Evolutionary conservation across 2,888 invertebrate genomes (phyloP).

Genomic region (Brachynemurus nebulosus): DNA sequence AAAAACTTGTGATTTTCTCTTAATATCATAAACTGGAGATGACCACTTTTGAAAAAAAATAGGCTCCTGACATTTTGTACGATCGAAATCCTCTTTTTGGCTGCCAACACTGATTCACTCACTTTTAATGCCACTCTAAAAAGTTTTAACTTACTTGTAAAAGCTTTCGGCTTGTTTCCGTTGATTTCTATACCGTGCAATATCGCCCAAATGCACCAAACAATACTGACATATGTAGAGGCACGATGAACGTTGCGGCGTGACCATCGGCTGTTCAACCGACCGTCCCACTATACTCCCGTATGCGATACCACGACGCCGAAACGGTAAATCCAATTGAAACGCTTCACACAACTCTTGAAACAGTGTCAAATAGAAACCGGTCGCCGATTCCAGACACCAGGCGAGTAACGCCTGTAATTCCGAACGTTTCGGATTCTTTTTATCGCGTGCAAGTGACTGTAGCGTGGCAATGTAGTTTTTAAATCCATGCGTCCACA

Average conservation of each 20-base stretch:
- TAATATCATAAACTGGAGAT: no score
- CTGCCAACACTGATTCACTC: no score
- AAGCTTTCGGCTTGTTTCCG: conserved; percentile 70
- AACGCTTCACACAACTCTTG: conserved; percentile 72
- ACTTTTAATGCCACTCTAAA: no score
- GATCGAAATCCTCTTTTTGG: no score
- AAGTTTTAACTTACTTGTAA: conserved; percentile 59
- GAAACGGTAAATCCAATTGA: conserved; percentile 66
- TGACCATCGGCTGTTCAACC: conserved; percentile 23
- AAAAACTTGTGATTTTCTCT: no score
- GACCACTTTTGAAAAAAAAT: no score
- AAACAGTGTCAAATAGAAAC: conserved; percentile 68
- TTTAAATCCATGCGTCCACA: conserved; percentile 82
- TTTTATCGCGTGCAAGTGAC: conserved; percentile 62
- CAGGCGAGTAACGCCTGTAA: conserved; percentile 64
- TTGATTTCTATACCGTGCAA: conserved; percentile 72
- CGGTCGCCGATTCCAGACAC: conserved; percentile 72
- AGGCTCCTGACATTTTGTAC: no score
- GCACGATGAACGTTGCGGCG: conserved; percentile 54
- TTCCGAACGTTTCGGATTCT: conserved; percentile 61
- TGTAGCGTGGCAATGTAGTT: conserved; percentile 72
- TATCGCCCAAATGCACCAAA: conserved; percentile 75
- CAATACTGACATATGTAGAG: conserved; percentile 81
- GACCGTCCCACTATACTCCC: conserved; percentile 24
- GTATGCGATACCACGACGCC: conserved; percentile 33